Percentiles rank a stretch among this genome's conserved stretches.
phyloP scores from a whole-genome alignment of 1,140 invertebrate species.

The Papilio aristodemus region DNA sequence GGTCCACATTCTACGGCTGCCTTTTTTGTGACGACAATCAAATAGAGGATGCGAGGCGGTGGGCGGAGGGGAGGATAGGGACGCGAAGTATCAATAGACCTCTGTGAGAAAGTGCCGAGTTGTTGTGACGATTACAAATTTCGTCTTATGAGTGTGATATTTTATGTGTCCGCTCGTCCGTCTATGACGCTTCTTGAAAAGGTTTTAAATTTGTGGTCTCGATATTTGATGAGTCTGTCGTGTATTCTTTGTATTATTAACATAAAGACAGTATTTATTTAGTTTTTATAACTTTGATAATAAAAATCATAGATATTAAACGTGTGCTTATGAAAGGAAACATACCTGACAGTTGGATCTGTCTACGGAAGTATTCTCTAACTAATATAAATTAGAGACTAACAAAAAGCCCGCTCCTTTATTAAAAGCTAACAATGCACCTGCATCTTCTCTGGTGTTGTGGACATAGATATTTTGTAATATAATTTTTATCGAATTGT shows the following conservation, averaged over 20 bases:
- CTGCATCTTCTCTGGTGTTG: no score
- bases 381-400: no score
- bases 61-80: neutral
- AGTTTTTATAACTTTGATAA: no score
- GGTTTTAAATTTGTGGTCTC: constrained; percentile 20
- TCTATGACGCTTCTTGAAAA: constrained; percentile 19
- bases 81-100: constrained; percentile 35
- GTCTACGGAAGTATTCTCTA: no score
- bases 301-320: no score
- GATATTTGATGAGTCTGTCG: constrained; percentile 10
- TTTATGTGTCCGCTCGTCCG: constrained; percentile 32
- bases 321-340: no score
- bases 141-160: constrained; percentile 30
- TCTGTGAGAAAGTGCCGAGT: constrained; percentile 38
- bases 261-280: neutral
- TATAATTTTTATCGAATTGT: no score
- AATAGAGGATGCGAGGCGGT: constrained; percentile 36
- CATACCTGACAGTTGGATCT: no score
- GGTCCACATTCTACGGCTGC: constrained; percentile 26
- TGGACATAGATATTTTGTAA: no score
- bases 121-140: constrained; percentile 37
- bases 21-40: constrained; percentile 36
- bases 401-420: no score
- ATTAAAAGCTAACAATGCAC: no score
- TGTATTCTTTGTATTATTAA: neutral